Evolutionary conservation across 2,797 vertebrate species (phyloP).

Genomic region (Babyrousa celebensis): DNA sequence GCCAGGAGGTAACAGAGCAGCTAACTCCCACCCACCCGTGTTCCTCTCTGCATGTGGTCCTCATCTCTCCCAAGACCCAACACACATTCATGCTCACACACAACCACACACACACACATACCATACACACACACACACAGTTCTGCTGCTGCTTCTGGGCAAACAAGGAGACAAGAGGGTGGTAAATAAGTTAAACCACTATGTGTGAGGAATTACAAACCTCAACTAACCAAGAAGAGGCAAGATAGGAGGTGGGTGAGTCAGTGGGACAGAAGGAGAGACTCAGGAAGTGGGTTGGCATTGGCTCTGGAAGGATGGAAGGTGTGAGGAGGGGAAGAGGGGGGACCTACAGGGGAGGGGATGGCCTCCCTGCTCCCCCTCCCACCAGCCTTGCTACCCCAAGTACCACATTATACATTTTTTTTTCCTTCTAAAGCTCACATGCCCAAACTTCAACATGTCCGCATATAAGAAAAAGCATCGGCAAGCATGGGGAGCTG

Average conservation of each 20-base stretch:
- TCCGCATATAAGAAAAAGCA: slow-evolving; percentile 63
- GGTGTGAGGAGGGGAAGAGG: background rate
- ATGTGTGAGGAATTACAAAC: background rate
- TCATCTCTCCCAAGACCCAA: background rate
- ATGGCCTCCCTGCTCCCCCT: background rate
- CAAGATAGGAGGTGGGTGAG: background rate
- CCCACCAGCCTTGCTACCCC: background rate
- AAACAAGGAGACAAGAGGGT: background rate
- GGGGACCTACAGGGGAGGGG: fast-evolving
- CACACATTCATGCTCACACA: background rate
- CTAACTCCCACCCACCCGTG: background rate
- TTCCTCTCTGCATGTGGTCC: background rate
- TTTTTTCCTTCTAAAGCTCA: background rate
- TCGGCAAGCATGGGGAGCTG: slow-evolving; percentile 69
- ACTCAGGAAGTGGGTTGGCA: background rate
- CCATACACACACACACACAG: background rate
- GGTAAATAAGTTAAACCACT: background rate
- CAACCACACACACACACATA: background rate
- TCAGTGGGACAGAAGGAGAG: background rate
- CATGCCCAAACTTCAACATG: background rate
- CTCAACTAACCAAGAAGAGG: slow-evolving; percentile 15
- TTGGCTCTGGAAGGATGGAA: background rate
- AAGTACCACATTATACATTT: background rate
- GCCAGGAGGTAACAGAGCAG: background rate
- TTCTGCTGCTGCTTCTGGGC: background rate